These are phyloP conservation scores for Carlito syrichta DNA, from an alignment of 2,113 vertebrate species.

Conservation along the genomic window DNA sequence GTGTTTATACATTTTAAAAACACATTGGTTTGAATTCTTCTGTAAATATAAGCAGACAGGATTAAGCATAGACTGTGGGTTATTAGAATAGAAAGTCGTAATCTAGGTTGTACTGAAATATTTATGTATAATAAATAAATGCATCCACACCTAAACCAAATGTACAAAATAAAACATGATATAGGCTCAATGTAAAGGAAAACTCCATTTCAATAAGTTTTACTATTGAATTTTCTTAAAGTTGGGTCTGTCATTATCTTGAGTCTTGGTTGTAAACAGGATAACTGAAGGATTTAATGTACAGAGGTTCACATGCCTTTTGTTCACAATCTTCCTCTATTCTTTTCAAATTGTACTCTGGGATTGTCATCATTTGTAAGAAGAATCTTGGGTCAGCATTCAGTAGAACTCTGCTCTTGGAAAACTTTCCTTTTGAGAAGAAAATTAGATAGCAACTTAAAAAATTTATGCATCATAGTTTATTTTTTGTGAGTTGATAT, in stretches of 20 bases:
- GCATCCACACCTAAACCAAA: not conserved
- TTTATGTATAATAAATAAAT: conserved; percentile 2
- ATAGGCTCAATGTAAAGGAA: conserved; percentile 27
- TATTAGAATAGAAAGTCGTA: not conserved
- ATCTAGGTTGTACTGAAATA: not conserved
- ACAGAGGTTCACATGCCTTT: conserved; percentile 49
- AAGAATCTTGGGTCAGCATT: conserved; percentile 26
- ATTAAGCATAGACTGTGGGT: not conserved
- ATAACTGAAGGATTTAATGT: conserved; percentile 52
- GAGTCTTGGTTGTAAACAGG: conserved; percentile 24
- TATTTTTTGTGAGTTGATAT: conserved; percentile 26
- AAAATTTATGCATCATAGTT: not conserved
- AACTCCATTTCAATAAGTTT: conserved; percentile 23
- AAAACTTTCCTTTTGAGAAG: conserved; percentile 66
- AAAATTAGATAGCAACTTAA: not conserved
- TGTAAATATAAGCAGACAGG: not conserved
- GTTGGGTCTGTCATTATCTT: not conserved
- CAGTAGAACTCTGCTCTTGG: conserved; percentile 23
- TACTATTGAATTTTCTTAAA: conserved; percentile 38
- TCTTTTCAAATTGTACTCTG: conserved; percentile 51
- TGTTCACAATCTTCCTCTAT: conserved; percentile 47
- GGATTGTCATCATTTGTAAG: conserved; percentile 41
- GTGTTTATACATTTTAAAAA: not conserved
- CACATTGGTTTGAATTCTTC: conserved; percentile 3
- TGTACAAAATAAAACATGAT: conserved; percentile 33